These are phyloP conservation scores for Dissostichus mawsoni DNA, from an alignment of 2,113 vertebrate species.

Conservation along the genomic window DNA sequence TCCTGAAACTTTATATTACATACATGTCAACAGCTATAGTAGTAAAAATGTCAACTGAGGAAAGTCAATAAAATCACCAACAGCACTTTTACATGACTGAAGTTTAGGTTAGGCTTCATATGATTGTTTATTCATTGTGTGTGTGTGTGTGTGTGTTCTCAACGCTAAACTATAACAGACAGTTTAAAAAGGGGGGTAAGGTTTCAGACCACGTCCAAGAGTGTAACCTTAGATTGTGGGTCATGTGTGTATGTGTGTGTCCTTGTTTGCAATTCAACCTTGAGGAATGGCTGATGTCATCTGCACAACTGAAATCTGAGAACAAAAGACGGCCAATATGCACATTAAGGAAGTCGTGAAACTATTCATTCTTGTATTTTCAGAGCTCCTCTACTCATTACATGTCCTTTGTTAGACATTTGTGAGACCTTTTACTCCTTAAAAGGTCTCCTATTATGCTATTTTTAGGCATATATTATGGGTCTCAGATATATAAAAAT, in stretches of 20 bases:
- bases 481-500: too few relatives aligned
- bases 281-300: conserved; percentile 44
- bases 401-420: too few relatives aligned
- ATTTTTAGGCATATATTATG: too few relatives aligned
- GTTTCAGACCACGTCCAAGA: conserved; percentile 34
- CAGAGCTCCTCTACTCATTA: neutral
- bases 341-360: too few relatives aligned
- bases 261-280: conserved; percentile 41
- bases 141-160: conserved; percentile 21
- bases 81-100: conserved; percentile 21
- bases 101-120: conserved; percentile 10
- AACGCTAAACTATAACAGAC: conserved; percentile 40
- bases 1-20: too few relatives aligned
- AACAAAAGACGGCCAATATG: conserved; percentile 22
- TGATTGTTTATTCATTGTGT: conserved; percentile 11
- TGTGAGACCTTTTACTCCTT: too few relatives aligned
- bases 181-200: conserved; percentile 32
- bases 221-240: conserved; percentile 32
- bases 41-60: conserved; percentile 9
- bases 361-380: neutral
- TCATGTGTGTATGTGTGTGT: conserved; percentile 24
- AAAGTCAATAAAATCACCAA: conserved; percentile 24
- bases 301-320: conserved; percentile 31
- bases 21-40: conserved; percentile 16
- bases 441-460: too few relatives aligned